These are phyloP conservation scores for Spea multiplicata DNA, from an alignment of 2,113 vertebrate species.

Conservation along the genomic window DNA sequence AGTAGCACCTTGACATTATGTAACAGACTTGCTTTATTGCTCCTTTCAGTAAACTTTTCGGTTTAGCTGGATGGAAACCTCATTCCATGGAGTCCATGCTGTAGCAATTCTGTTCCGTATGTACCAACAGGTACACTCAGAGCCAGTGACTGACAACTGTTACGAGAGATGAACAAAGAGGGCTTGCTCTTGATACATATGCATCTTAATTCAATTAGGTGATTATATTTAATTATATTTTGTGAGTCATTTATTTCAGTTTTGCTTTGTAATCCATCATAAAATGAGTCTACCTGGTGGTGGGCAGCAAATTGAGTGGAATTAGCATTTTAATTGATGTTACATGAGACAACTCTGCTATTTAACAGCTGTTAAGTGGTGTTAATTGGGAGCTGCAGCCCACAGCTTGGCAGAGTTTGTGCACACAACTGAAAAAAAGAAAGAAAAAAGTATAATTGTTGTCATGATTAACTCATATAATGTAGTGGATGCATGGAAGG, in stretches of 20 bases:
- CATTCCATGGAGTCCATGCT: no score
- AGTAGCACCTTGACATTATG: no score
- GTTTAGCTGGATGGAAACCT: no score
- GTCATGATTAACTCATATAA: no score
- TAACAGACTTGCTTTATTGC: no score
- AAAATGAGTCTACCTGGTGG: slow-evolving; percentile 42
- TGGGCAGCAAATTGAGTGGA: slow-evolving; percentile 46
- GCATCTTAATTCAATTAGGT: slow-evolving; percentile 31
- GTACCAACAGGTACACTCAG: no score
- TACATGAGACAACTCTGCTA: slow-evolving; percentile 49
- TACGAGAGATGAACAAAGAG: neutral
- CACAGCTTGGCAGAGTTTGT: slow-evolving; percentile 48
- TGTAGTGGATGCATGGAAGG: no score
- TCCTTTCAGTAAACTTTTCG: no score
- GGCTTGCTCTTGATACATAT: slow-evolving; percentile 7
- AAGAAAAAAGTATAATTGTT: neutral
- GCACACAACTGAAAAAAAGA: slow-evolving; percentile 42
- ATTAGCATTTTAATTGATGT: slow-evolving; percentile 50
- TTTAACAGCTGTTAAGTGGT: slow-evolving; percentile 49
- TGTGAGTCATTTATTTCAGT: slow-evolving; percentile 47
- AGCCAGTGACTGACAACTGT: no score
- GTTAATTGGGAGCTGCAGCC: slow-evolving; percentile 47
- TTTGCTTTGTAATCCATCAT: slow-evolving; percentile 46
- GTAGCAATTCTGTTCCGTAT: no score
- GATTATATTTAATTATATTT: slow-evolving; percentile 35